phyloP scores from a whole-genome alignment of 2,888 invertebrate species.

The Tyria jacobaeae region DNA sequence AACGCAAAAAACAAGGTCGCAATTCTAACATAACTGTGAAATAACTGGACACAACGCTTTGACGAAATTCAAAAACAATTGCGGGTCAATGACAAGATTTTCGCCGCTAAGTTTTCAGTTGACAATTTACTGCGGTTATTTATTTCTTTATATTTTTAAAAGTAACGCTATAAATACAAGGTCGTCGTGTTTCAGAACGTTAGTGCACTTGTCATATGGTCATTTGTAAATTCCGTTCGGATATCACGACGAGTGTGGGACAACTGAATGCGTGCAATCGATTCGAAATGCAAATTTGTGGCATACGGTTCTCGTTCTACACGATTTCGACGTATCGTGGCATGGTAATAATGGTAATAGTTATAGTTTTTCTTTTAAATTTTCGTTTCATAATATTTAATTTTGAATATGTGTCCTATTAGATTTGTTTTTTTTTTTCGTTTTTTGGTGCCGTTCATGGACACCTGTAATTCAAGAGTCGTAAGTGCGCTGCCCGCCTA shows the following conservation, averaged over 20 bases:
- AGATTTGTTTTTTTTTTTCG: too few species aligned
- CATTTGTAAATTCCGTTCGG: slow-evolving; percentile 32
- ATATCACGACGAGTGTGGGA: slow-evolving; percentile 35
- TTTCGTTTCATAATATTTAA: not conserved
- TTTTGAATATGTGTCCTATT: too few species aligned
- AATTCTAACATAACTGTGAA: slow-evolving; percentile 13
- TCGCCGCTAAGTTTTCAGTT: slow-evolving; percentile 16
- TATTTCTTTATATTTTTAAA: slow-evolving; percentile 19
- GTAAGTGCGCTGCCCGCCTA: too few species aligned
- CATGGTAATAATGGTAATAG: slow-evolving; percentile 10
- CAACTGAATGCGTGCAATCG: slow-evolving; percentile 34
- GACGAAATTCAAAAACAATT: slow-evolving; percentile 22
- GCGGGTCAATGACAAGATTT: slow-evolving; percentile 33
- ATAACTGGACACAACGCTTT: slow-evolving; percentile 14
- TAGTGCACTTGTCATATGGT: slow-evolving; percentile 39
- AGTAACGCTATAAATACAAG: slow-evolving; percentile 23
- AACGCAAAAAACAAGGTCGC: not conserved
- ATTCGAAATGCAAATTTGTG: slow-evolving; percentile 45
- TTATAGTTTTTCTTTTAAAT: not conserved
- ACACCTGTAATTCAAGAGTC: too few species aligned
- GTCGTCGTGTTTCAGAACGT: slow-evolving; percentile 29
- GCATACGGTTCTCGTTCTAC: slow-evolving; percentile 41
- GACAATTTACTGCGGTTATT: slow-evolving; percentile 10
- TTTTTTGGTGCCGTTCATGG: too few species aligned
- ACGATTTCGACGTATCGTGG: slow-evolving; percentile 38